A percentile compares a stretch with the other conserved stretches of the same genome.
Conservation (phyloP, 1,140 invertebrate genomes). For the Anagrus nilaparvatae region DNA sequence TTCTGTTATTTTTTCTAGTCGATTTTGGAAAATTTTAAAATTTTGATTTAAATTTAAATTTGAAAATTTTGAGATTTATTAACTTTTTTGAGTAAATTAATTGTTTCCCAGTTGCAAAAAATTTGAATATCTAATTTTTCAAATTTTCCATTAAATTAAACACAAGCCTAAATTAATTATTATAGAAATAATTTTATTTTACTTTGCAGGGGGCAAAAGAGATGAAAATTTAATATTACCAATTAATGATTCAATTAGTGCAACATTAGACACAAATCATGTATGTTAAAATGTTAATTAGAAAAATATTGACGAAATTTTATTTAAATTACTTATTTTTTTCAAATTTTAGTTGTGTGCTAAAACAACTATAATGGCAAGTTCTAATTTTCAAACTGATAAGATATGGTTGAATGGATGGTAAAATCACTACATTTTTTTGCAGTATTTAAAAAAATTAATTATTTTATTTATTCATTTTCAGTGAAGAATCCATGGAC, state of each 20-base stretch:
- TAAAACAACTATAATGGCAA: slow-evolving; percentile 75
- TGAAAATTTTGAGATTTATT: no score
- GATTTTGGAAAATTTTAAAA: no score
- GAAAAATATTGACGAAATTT: no score
- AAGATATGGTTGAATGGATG: slow-evolving; percentile 83
- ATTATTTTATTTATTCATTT: slow-evolving; percentile 23
- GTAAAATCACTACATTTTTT: slow-evolving; percentile 31
- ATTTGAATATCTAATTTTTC: slow-evolving; percentile 8
- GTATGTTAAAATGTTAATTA: no score
- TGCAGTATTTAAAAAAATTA: slow-evolving; percentile 4
- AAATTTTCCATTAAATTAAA: no score
- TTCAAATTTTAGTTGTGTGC: slow-evolving; percentile 61
- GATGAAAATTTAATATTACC: slow-evolving; percentile 89
- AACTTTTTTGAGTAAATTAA: no score
- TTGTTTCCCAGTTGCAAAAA: no score
- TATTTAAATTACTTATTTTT: slow-evolving; percentile 16
- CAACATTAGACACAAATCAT: slow-evolving; percentile 73
- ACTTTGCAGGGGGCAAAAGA: slow-evolving; percentile 82
- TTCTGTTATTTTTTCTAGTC: no score
- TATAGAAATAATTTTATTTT: slow-evolving; percentile 11
- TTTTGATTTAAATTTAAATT: no score
- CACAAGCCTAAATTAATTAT: not conserved
- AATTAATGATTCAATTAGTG: slow-evolving; percentile 94
- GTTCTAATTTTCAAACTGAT: slow-evolving; percentile 61
- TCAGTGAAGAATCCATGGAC: slow-evolving; percentile 60